Percentiles rank a stretch among this genome's conserved stretches.
These are phyloP conservation scores for Mallotus villosus DNA, from an alignment of 2,797 vertebrate species.

Conservation along the genomic window DNA sequence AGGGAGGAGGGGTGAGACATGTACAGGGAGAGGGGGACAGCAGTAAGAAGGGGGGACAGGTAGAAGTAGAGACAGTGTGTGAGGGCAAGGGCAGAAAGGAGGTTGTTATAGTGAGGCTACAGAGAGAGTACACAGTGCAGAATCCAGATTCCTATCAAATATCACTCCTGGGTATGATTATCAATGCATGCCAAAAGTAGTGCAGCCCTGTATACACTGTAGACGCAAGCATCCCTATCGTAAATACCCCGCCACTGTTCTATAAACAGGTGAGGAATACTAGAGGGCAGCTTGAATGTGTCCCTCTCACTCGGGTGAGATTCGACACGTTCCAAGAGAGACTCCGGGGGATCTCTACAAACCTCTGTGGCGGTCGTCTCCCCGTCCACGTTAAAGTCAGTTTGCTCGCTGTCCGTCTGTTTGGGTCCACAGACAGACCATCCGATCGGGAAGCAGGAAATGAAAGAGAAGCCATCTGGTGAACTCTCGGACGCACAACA, in stretches of 20 bases:
- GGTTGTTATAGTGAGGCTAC: not conserved
- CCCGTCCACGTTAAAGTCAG: slow-evolving; percentile 91
- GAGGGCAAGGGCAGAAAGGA: not conserved
- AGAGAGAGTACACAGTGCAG: slow-evolving; percentile 8
- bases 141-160: too few relatives aligned
- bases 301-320: not conserved
- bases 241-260: not conserved
- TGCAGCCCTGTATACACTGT: not conserved
- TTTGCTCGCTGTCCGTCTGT: slow-evolving; percentile 98
- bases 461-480: slow-evolving; percentile 80
- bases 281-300: not conserved
- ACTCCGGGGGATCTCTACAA: slow-evolving; percentile 58
- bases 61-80: not conserved
- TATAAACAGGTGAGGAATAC: not conserved
- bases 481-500: slow-evolving; percentile 50
- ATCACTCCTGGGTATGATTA: not conserved
- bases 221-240: not conserved
- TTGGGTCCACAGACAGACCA: slow-evolving; percentile 65
- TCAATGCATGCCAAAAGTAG: not conserved
- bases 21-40: slow-evolving; percentile 11
- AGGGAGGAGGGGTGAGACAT: slow-evolving; percentile 50
- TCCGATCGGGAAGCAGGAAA: slow-evolving; percentile 80
- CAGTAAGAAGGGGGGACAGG: not conserved
- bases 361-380: slow-evolving; percentile 96
- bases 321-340: slow-evolving; percentile 27